phyloP scores from a whole-genome alignment of 2,888 invertebrate species.

The Apamea epomidion region DNA sequence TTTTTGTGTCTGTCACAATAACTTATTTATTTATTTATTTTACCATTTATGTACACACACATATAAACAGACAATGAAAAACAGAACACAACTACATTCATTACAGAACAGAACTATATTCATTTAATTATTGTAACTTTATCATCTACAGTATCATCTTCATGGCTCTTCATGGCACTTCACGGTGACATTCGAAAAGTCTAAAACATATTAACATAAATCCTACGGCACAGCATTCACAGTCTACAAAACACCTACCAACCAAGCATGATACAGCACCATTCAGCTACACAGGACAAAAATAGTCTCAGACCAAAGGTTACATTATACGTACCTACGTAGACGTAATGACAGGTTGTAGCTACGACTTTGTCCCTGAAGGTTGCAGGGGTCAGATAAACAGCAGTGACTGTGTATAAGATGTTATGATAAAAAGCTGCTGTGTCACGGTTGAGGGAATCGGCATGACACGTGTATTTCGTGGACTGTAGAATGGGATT shows the following conservation, averaged over 20 bases:
- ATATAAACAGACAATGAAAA: too few relatives aligned
- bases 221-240: background rate
- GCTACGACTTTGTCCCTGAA: slow-evolving; percentile 34
- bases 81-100: too few relatives aligned
- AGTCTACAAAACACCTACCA: background rate
- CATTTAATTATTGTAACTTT: background rate
- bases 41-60: too few relatives aligned
- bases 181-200: background rate
- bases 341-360: slow-evolving; percentile 45
- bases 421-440: slow-evolving; percentile 37
- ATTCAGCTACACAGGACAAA: slow-evolving; percentile 9
- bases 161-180: background rate
- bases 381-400: slow-evolving; percentile 41
- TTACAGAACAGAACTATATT: too few relatives aligned
- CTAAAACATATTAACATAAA: background rate
- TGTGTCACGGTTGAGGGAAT: slow-evolving; percentile 24
- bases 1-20: background rate
- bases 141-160: background rate
- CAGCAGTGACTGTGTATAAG: background rate
- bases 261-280: slow-evolving; percentile 4
- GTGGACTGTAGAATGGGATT: slow-evolving; percentile 12
- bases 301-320: slow-evolving; percentile 40
- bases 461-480: background rate
- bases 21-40: background rate
- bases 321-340: slow-evolving; percentile 31